Conservation (phyloP, 2,113 vertebrate genomes). For the Amia ocellicauda region DNA sequence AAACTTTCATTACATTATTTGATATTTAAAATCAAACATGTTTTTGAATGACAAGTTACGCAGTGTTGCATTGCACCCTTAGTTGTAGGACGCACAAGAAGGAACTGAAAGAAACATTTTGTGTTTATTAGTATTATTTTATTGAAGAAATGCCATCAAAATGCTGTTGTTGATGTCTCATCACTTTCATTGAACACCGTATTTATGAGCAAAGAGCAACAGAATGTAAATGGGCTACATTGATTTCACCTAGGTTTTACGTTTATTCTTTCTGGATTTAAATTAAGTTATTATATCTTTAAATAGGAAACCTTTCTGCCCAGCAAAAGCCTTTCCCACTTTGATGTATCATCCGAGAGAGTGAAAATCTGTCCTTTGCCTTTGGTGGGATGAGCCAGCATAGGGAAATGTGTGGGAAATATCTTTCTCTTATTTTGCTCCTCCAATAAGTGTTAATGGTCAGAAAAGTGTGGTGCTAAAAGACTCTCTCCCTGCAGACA, state of each 20-base stretch:
- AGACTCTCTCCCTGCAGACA: constrained; percentile 25
- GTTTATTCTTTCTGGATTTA: not conserved
- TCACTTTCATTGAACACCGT: not conserved
- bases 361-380: constrained; percentile 7
- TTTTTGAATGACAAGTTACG: too few species aligned
- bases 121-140: constrained; percentile 4
- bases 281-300: not conserved
- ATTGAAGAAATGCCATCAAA: too few species aligned
- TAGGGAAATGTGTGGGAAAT: constrained; percentile 8
- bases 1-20: constrained; percentile 20
- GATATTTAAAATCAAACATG: too few species aligned
- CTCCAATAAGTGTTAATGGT: constrained; percentile 33
- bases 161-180: not conserved
- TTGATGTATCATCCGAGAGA: too few species aligned
- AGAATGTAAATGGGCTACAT: not conserved
- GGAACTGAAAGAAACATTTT: too few species aligned
- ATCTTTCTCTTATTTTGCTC: constrained; percentile 32
- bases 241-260: not conserved
- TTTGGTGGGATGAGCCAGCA: constrained; percentile 1
- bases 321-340: not conserved
- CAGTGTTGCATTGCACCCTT: too few species aligned
- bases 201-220: not conserved
- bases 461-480: constrained; percentile 31
- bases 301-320: not conserved
- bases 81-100: too few species aligned